Percentiles rank a stretch among this genome's conserved stretches.
These are phyloP conservation scores for Grantiella picta DNA, from an alignment of 2,113 vertebrate species.

Conservation along the genomic window DNA sequence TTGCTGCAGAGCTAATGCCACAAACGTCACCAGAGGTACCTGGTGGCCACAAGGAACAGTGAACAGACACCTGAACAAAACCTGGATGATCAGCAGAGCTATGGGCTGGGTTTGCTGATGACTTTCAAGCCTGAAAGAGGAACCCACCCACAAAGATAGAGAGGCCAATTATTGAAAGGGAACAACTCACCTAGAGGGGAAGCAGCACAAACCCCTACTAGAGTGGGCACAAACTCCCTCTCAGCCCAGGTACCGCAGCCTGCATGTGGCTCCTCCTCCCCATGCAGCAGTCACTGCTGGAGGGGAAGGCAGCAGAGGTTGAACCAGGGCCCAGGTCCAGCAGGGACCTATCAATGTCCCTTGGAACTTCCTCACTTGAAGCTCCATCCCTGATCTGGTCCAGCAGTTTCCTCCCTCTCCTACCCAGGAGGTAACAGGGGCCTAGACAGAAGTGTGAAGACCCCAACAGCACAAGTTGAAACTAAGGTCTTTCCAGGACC, in stretches of 20 bases:
- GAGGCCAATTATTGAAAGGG: not conserved
- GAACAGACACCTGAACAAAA: not conserved
- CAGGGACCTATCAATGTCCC: rapidly evolving
- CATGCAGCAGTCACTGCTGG: not conserved
- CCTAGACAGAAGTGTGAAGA: not conserved
- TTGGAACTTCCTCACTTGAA: not conserved
- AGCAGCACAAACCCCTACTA: not conserved
- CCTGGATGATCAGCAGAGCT: not conserved
- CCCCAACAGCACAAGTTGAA: not conserved
- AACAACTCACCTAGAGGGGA: not conserved
- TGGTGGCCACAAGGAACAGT: not conserved
- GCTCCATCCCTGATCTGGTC: not conserved
- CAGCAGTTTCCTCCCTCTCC: not conserved
- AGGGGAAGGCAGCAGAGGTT: not conserved
- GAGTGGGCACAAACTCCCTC: rapidly evolving
- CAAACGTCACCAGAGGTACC: not conserved
- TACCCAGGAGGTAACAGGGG: not conserved
- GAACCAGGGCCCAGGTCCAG: not conserved
- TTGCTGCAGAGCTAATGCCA: rapidly evolving
- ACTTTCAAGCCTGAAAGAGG: not conserved
- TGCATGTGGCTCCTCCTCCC: rapidly evolving
- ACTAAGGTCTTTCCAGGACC: not conserved
- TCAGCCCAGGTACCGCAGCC: not conserved
- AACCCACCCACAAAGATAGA: not conserved
- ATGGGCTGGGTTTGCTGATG: not conserved